Percentiles rank a stretch among this genome's conserved stretches.
Evolutionary conservation across 2,888 invertebrate species (phyloP).

Genomic region (Ormyrus rosae): DNA sequence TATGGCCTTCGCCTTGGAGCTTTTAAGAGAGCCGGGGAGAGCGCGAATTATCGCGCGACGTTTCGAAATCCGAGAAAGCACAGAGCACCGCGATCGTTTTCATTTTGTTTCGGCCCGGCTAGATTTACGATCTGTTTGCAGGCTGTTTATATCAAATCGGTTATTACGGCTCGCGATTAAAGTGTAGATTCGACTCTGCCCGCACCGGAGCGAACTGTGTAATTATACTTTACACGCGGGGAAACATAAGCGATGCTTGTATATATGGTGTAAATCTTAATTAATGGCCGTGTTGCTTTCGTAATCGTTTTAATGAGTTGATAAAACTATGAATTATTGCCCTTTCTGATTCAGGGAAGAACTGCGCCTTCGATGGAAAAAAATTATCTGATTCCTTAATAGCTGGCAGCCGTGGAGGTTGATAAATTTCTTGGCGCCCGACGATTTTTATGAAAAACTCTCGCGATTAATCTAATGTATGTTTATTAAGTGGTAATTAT

Average conservation of each 20-base stretch:
- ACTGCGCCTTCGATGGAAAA: too few species aligned
- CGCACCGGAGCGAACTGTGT: not conserved
- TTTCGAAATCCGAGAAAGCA: conserved; percentile 37
- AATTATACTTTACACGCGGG: conserved; percentile 16
- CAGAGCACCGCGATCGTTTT: not conserved
- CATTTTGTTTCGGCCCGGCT: not conserved
- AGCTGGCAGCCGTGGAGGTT: not conserved
- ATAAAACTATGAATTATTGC: conserved; percentile 38
- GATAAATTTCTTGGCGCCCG: not conserved
- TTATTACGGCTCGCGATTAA: conserved; percentile 28
- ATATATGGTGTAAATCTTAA: conserved; percentile 29
- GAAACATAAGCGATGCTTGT: not conserved
- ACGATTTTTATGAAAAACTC: not conserved
- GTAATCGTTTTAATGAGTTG: conserved; percentile 37
- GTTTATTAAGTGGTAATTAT: too few species aligned
- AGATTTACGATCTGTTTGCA: conserved; percentile 49
- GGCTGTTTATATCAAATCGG: conserved; percentile 44
- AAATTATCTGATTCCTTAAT: not conserved
- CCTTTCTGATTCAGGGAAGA: not conserved
- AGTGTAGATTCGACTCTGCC: not conserved
- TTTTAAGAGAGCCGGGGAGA: conserved; percentile 29
- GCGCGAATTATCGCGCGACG: conserved; percentile 34
- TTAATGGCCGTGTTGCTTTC: conserved; percentile 20
- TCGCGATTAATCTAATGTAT: too few species aligned
- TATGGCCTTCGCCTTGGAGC: not conserved